A percentile compares a stretch with the other conserved stretches of the same genome.
These are phyloP conservation scores for Sakesphorus luctuosus DNA, from an alignment of 2,113 vertebrate genomes.

Conservation along the genomic window DNA sequence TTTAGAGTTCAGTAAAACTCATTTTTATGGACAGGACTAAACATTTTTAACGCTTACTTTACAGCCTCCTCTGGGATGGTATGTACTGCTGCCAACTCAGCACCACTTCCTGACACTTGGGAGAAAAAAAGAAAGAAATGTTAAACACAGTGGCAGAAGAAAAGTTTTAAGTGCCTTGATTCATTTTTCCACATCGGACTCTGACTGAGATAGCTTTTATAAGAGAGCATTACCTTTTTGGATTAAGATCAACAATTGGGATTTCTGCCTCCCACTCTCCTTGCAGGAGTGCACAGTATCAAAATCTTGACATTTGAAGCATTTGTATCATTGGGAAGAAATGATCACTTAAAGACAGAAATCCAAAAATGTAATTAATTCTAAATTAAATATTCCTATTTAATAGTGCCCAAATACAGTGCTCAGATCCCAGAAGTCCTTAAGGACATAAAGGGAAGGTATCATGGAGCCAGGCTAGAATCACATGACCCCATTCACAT, in stretches of 20 bases:
- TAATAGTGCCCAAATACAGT: background rate
- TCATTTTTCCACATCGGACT: background rate
- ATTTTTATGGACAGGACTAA: slow-evolving; percentile 48
- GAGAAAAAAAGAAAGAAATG: slow-evolving; percentile 30
- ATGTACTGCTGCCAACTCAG: slow-evolving; percentile 28
- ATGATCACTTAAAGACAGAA: background rate
- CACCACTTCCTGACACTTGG: slow-evolving; percentile 34
- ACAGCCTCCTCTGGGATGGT: slow-evolving; percentile 48
- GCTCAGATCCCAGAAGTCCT: background rate
- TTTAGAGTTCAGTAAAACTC: slow-evolving; percentile 13
- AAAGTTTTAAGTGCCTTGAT: background rate
- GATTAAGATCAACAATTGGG: background rate
- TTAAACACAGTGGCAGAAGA: background rate
- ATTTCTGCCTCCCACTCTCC: background rate
- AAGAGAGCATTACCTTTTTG: background rate
- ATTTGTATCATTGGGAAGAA: background rate
- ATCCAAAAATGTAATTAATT: background rate
- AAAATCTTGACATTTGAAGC: background rate
- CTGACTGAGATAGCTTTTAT: background rate
- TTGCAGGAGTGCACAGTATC: background rate
- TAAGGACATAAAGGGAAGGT: background rate
- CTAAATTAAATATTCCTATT: background rate
- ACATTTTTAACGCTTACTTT: slow-evolving; percentile 46
- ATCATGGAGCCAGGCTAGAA: background rate
- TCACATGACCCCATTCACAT: background rate